Conservation (phyloP, 2,888 invertebrate genomes). For the Drosophila mayaguana region DNA sequence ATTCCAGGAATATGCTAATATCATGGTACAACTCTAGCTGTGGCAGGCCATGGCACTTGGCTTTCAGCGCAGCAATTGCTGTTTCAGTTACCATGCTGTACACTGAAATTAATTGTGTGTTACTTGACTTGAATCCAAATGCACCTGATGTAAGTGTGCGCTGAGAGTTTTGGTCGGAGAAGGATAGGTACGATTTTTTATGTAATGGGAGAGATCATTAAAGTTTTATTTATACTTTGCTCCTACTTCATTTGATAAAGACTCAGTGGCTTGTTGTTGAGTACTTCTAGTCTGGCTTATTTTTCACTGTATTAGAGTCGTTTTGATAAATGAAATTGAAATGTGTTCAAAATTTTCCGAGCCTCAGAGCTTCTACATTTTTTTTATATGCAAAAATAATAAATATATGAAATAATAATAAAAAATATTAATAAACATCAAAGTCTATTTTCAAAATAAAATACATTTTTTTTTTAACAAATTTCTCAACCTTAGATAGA, state of each 20-base stretch:
- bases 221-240: not conserved
- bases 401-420: no score
- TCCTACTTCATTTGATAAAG: no score
- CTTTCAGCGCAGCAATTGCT: not conserved
- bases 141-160: not conserved
- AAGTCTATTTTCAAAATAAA: no score
- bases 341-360: not conserved
- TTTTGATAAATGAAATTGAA: no score
- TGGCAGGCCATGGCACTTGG: not conserved
- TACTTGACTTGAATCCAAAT: not conserved
- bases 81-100: not conserved
- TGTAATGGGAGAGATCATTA: not conserved
- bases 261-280: not conserved
- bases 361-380: not conserved
- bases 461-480: no score
- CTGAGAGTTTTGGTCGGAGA: not conserved
- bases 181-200: not conserved
- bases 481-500: no score
- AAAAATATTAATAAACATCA: no score
- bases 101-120: conserved; percentile 19
- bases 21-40: conserved; percentile 1
- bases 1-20: conserved; percentile 56
- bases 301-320: no score
- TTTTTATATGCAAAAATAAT: no score
- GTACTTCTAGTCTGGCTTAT: not conserved